Evolutionary conservation across 2,113 vertebrate species (phyloP).

Genomic region (Crypturellus undulatus): DNA sequence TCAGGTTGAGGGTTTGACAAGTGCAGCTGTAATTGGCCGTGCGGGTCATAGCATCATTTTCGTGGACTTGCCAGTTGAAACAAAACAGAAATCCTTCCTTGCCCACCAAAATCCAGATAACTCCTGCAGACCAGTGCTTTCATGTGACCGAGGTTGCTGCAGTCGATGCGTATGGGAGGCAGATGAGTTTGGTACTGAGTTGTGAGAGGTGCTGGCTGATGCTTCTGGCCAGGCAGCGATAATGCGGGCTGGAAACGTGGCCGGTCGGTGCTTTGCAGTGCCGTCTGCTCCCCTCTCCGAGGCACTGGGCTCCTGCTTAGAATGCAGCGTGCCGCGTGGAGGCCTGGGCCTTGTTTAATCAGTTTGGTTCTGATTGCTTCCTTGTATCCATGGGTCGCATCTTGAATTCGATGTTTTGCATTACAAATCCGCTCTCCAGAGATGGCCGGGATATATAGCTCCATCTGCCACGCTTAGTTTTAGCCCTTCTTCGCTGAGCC

Average conservation of each 20-base stretch:
- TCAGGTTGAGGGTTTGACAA: neutral
- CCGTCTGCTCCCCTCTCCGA: slow-evolving; percentile 24
- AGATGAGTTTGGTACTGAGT: neutral
- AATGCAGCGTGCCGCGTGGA: slow-evolving; percentile 50
- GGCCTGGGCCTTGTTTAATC: slow-evolving; percentile 79
- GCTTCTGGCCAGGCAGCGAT: neutral
- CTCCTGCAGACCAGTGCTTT: rapidly evolving
- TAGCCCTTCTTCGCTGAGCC: slow-evolving; percentile 30
- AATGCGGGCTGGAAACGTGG: neutral
- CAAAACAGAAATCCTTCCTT: no score
- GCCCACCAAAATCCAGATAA: neutral
- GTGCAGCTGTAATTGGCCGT: rapidly evolving
- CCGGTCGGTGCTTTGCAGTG: neutral
- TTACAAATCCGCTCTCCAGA: slow-evolving; percentile 79
- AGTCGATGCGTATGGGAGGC: neutral
- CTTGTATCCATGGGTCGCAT: slow-evolving; percentile 74
- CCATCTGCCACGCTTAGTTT: slow-evolving; percentile 77
- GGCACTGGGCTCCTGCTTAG: slow-evolving; percentile 67
- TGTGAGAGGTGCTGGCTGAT: neutral
- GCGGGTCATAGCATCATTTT: rapidly evolving
- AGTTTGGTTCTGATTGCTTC: slow-evolving; percentile 79
- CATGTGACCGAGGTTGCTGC: neutral
- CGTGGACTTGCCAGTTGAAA: rapidly evolving
- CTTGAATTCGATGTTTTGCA: slow-evolving; percentile 79
- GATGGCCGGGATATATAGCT: slow-evolving; percentile 72